Base-by-base conservation (phyloP, 2,113 vertebrate species). In the Bostrychus sinensis region DNA sequence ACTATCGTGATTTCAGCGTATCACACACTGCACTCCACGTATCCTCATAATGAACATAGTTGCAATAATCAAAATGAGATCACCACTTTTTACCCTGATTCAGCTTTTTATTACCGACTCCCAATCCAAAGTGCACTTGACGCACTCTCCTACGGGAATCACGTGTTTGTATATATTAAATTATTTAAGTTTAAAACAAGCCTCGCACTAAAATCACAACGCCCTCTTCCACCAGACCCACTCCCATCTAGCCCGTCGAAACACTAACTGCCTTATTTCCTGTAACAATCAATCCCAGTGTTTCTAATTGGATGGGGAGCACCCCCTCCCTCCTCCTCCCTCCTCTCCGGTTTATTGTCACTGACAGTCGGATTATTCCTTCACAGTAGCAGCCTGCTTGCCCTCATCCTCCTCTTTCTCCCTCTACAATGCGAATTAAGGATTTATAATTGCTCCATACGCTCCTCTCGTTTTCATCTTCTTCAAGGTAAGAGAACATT, bases 351-450 rank as follows among this genome's bases (percentile, higher is more conserved):
- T 57, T 80, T 86, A 82, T 85, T 86, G 82, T 83, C 80, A 36
- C 72, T 85, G 84, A 86, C 89, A 89, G 82, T 84, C 77, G 82
- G 88, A 82, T 88, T 87, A 81, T 75, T 85, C 81, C 53, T 58
- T 72, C 84, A 74, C 86, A 86, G 88, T 69, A 59, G 83, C 79
- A 77, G 75, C 62, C 20, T 28, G 71, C 78, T 75, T 37, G 12
- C 20, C 50, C 60, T 77, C 73, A 13, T 55, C 58, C 17, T 71
- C 62, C 34, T 14, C 34, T 30, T 50, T 37, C 14, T 2, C 28
- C 26, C 19, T 56, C 38, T 76, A 89, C 83, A 75, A 92, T 92
- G 91, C 88, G 79, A 70, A 72, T 72, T 71, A 56, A 70, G 90
- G 84, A 89, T 89, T 80, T 81, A 84, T 88, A 66, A 77, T 80